phyloP scores from a whole-genome alignment of 2,113 vertebrate species.

The Nothocercus nigrocapillus region DNA sequence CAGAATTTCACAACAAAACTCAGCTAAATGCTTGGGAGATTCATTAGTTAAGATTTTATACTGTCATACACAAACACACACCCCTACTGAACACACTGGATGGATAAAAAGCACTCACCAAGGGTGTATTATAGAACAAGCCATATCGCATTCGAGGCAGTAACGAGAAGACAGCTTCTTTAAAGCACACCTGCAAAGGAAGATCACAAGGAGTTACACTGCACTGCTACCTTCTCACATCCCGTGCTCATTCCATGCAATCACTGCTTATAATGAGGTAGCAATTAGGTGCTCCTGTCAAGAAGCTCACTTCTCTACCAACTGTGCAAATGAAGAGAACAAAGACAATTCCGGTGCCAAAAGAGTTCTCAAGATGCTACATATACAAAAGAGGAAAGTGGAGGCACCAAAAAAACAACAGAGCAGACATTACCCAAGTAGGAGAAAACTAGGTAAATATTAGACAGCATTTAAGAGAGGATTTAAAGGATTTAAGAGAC shows the following conservation, averaged over 20 bases:
- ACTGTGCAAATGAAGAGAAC: conserved; percentile 10
- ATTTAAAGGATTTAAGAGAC: background rate
- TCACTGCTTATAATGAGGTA: background rate
- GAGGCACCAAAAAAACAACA: background rate
- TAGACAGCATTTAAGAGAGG: background rate
- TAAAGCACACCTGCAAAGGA: conserved; percentile 90
- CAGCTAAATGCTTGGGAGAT: background rate
- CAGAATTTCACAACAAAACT: background rate
- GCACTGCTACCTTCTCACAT: background rate
- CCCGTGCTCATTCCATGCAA: background rate
- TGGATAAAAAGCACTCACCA: conserved; percentile 81
- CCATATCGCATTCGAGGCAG: conserved; percentile 96
- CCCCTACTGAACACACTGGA: background rate
- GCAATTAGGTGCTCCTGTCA: conserved; percentile 17
- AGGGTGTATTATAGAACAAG: conserved; percentile 95
- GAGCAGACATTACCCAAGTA: background rate
- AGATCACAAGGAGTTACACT: conserved; percentile 22
- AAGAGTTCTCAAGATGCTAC: background rate
- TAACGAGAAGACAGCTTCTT: conserved; percentile 90
- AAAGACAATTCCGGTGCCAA: background rate
- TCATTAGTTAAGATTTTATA: background rate
- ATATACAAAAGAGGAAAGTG: background rate
- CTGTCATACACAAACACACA: background rate
- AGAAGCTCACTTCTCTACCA: background rate
- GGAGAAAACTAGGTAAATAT: background rate